Evolutionary conservation across 2,797 vertebrate genomes (phyloP).

Genomic region (Anas bahamensis): DNA sequence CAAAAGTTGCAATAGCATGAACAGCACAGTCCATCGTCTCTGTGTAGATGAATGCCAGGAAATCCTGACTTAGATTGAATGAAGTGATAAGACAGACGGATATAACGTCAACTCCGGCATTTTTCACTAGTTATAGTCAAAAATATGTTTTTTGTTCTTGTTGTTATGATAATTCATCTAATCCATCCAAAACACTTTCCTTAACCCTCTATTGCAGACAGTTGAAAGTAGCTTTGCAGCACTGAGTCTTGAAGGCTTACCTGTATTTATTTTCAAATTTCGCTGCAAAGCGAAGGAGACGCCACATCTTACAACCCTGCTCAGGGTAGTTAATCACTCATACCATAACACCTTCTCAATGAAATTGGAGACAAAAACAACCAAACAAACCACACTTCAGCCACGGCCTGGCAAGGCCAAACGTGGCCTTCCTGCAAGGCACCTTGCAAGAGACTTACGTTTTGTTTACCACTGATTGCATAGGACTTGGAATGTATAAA

Average conservation of each 20-base stretch:
- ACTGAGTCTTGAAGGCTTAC: background rate
- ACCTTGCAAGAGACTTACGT: background rate
- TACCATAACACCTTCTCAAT: background rate
- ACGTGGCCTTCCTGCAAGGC: background rate
- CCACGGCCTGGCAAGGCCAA: background rate
- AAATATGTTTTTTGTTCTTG: slow-evolving; percentile 35
- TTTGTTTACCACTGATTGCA: slow-evolving; percentile 26
- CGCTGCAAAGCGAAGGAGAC: background rate
- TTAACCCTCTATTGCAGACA: background rate
- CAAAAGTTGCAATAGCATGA: background rate
- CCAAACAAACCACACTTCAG: background rate
- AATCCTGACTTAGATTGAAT: slow-evolving; percentile 62
- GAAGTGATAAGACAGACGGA: background rate
- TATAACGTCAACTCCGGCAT: background rate
- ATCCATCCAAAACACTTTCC: background rate
- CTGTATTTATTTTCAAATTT: background rate
- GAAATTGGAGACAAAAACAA: background rate
- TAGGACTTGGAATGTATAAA: slow-evolving; percentile 13
- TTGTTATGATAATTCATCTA: background rate
- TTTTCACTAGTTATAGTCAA: slow-evolving; percentile 39
- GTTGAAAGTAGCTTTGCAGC: background rate
- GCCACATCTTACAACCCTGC: accelerated
- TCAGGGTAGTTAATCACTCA: background rate
- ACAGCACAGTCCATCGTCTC: slow-evolving; percentile 1
- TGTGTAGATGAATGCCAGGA: slow-evolving; percentile 68